Conservation (phyloP, 2,797 vertebrate species). For the Lophius americanus region DNA sequence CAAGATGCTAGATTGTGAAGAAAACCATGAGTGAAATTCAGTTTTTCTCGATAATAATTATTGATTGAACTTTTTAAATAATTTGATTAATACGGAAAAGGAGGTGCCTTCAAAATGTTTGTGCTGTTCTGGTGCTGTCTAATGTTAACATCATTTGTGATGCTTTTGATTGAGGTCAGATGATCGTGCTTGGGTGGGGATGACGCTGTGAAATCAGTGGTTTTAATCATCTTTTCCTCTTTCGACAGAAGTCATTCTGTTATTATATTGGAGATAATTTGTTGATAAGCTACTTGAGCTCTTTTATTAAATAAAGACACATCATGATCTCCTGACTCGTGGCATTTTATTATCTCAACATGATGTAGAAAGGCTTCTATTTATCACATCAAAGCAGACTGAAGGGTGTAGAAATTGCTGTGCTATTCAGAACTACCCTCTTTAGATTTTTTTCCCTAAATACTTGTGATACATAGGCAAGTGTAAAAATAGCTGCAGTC, state of each 20-base stretch:
- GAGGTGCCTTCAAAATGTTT: too few species aligned
- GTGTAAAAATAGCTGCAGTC: background rate
- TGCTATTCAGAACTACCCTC: background rate
- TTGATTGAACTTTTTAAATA: too few species aligned
- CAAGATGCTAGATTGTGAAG: too few species aligned
- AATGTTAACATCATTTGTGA: background rate
- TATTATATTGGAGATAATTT: conserved; percentile 31
- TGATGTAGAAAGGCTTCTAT: background rate
- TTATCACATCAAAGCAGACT: background rate
- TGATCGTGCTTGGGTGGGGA: background rate
- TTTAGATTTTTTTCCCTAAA: conserved; percentile 1
- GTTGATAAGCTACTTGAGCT: conserved; percentile 26
- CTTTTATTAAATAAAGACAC: conserved; percentile 15
- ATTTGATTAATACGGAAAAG: too few species aligned
- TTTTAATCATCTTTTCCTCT: conserved; percentile 33
- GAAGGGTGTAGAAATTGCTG: background rate
- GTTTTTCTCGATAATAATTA: too few species aligned
- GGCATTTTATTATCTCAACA: too few species aligned
- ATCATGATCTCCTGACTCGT: conserved; percentile 3
- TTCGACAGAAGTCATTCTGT: background rate
- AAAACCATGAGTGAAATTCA: too few species aligned
- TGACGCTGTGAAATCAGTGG: background rate
- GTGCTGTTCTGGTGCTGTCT: background rate
- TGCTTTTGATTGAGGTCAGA: too few species aligned
- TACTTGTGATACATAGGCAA: conserved; percentile 13